Conservation (phyloP, 2,888 invertebrate genomes). For the Penaeus monodon region DNA sequence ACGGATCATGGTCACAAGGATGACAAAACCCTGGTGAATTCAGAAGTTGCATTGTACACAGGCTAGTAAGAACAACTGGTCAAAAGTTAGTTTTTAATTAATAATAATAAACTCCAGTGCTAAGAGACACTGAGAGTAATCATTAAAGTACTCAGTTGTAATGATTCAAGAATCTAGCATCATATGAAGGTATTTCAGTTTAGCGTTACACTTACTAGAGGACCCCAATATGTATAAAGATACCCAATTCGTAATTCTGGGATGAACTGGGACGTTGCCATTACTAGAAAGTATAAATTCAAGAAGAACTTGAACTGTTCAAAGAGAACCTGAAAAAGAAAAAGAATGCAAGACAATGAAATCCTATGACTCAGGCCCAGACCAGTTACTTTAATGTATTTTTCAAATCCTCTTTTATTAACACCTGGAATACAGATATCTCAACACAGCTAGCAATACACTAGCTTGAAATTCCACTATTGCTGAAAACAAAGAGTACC, state of each 20-base stretch:
- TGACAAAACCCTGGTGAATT: constrained; percentile 83
- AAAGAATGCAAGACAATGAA: constrained; percentile 19
- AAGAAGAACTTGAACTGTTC: constrained; percentile 99
- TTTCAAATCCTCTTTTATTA: not conserved
- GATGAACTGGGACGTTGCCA: constrained; percentile 98
- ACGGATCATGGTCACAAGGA: constrained; percentile 93
- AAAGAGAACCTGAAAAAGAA: constrained; percentile 82
- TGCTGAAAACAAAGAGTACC: constrained; percentile 68
- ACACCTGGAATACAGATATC: not conserved
- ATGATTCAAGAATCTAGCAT: no score
- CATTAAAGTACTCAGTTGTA: no score
- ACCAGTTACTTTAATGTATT: not conserved
- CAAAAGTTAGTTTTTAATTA: not conserved
- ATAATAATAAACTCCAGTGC: not conserved
- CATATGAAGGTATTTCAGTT: not conserved
- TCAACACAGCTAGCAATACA: no score
- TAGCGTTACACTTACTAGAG: constrained; percentile 76
- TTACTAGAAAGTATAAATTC: constrained; percentile 96
- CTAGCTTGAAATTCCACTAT: no score
- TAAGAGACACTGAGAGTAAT: no score
- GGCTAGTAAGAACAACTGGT: no score
- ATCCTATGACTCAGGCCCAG: not conserved
- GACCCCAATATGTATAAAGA: constrained; percentile 99
- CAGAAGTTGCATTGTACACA: not conserved
- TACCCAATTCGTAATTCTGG: constrained; percentile 96